Conservation (phyloP, 2,797 vertebrate species). For the Choloepus didactylus region DNA sequence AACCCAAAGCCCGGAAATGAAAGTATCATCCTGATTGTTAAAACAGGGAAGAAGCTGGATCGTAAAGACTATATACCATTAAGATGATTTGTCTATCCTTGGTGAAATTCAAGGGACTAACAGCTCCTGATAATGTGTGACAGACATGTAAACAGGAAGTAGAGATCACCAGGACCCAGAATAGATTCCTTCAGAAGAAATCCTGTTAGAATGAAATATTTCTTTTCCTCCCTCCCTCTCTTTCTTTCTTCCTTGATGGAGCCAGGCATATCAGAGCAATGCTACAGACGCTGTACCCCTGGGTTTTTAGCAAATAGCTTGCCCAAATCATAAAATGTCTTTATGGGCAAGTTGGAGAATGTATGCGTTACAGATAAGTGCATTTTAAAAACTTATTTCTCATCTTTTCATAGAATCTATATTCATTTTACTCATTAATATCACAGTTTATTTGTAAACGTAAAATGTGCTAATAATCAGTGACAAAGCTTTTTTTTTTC, state of each 20-base stretch:
- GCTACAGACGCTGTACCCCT: background rate
- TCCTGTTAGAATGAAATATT: background rate
- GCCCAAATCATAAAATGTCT: background rate
- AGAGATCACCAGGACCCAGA: background rate
- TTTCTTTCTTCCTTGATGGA: background rate
- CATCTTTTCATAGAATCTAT: background rate
- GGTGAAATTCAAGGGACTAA: background rate
- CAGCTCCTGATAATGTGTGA: background rate
- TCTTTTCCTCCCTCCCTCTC: too few relatives aligned
- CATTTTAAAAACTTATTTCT: slow-evolving; percentile 11
- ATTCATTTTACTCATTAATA: too few relatives aligned
- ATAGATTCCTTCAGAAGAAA: background rate
- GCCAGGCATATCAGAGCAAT: background rate
- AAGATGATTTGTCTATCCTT: background rate
- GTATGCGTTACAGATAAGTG: background rate
- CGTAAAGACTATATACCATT: background rate
- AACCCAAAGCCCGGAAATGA: background rate
- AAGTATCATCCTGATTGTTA: background rate
- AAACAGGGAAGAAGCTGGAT: background rate
- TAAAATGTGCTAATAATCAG: slow-evolving; percentile 85
- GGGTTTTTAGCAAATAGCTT: background rate
- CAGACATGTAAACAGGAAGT: background rate
- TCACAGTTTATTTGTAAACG: slow-evolving; percentile 86
- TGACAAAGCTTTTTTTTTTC: slow-evolving; percentile 71
- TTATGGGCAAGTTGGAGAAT: background rate